Evolutionary conservation across 2,888 invertebrate genomes (phyloP), one percentile per base, ranked within the genome.

Genomic region (Trachelus iudaicus): DNA sequence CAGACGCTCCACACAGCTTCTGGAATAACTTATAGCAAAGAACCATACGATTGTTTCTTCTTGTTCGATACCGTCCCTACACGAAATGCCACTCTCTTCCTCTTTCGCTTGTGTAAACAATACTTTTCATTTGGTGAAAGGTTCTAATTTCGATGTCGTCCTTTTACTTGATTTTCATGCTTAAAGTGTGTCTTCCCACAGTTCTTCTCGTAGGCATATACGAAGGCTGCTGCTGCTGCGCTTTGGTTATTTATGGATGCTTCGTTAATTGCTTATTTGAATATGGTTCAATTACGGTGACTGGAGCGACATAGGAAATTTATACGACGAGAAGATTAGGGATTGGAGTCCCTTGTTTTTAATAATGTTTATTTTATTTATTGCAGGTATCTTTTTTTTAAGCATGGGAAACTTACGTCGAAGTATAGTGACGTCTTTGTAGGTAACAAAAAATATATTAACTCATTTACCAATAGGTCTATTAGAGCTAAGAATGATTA

Each of bases 401-500:
- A 56, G 9, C 56, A 9, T 23, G 56, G 23, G 56, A 56, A 56
- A 56, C 23, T 23, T 23, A 2, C 56, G 56, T 56, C 56, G 56
- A 9, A 9, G 9, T 23, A 56, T 23, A 56, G 56, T 56, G 56
- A 56, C 31, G 33, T 31, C 12, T 9, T 71, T 34, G 71, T 71
- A 31, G 71, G 13, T 31, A 71, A 71, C 34, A 35, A 71, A 34
- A 74, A 74, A 74, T 74, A 34, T 34, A 74, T 34, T 74, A 4
- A 9, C 74, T 35, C 34, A 34, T 74, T 30, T 35, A 34, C 74
- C 74, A 33, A 23, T 74, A 23, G 74, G 35, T 79, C 77, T 76
- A 79, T 79, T 79, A 73, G 56, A 68, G 75, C 71, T 79, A 73
- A 35, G 83, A 84, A 85, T 83, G 88, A 89, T 87, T 85, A 85